Conservation (phyloP, 2,113 vertebrate genomes). For the Sminthopsis crassicaudata region DNA sequence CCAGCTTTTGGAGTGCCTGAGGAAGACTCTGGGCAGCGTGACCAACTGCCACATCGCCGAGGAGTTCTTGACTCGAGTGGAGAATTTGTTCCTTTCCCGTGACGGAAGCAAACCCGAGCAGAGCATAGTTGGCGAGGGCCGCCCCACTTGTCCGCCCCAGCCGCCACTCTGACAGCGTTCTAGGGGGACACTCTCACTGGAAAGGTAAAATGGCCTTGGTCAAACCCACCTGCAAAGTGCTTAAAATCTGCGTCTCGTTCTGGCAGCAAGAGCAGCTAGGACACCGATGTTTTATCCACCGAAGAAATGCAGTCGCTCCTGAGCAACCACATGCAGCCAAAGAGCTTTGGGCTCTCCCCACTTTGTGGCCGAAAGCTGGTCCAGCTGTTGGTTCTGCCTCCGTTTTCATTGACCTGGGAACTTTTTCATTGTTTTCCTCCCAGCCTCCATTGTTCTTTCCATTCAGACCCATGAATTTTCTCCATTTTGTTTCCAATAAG, state of each 20-base stretch:
- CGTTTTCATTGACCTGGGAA: neutral
- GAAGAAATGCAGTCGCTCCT: constrained; percentile 5
- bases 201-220: neutral
- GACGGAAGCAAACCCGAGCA: constrained; percentile 85
- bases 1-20: constrained; percentile 94
- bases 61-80: constrained; percentile 92
- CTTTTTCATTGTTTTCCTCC: neutral
- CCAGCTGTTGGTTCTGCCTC: neutral
- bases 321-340: neutral
- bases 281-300: constrained; percentile 18
- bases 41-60: constrained; percentile 88
- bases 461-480: neutral
- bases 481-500: neutral
- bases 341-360: neutral
- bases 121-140: constrained; percentile 74
- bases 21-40: constrained; percentile 89
- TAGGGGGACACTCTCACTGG: constrained; percentile 24
- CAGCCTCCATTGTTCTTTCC: neutral
- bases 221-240: constrained; percentile 21
- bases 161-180: constrained; percentile 61
- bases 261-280: constrained; percentile 16
- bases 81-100: constrained; percentile 90
- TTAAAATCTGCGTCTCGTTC: neutral
- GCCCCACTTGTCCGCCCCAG: neutral
- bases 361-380: neutral